Conservation (phyloP, 2,888 invertebrate species). For the Stenurella melanura region DNA sequence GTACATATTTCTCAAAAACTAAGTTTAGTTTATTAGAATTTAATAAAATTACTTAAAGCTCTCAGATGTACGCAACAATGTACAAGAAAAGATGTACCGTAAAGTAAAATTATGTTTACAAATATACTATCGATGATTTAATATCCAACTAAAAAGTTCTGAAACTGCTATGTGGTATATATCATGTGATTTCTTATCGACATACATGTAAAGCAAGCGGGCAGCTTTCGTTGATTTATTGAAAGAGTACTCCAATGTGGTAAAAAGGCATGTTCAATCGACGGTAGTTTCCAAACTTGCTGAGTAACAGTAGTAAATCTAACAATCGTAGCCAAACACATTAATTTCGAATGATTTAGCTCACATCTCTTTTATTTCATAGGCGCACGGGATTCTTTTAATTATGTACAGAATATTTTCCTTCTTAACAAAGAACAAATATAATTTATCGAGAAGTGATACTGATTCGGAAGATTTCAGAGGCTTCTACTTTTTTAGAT, state of each 20-base stretch:
- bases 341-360: background rate
- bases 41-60: too few relatives aligned
- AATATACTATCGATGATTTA: background rate
- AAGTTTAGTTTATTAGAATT: too few relatives aligned
- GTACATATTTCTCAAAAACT: too few relatives aligned
- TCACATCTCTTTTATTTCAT: background rate
- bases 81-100: background rate
- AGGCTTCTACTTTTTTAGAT: too few relatives aligned
- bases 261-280: slow-evolving; percentile 8
- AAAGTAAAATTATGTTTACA: background rate
- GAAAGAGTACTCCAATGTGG: background rate
- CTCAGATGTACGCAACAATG: too few relatives aligned
- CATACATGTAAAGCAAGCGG: background rate
- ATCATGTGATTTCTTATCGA: background rate
- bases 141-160: background rate
- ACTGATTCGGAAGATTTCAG: too few relatives aligned
- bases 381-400: background rate
- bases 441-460: too few relatives aligned
- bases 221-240: background rate
- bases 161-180: background rate
- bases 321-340: slow-evolving; percentile 13
- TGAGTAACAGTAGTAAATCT: slow-evolving; percentile 12
- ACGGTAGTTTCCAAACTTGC: slow-evolving; percentile 14
- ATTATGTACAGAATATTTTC: background rate
- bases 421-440: too few relatives aligned